Base-by-base conservation (phyloP, 64 coral and sea anemone genomes). In the Orbicella faveolata region DNA sequence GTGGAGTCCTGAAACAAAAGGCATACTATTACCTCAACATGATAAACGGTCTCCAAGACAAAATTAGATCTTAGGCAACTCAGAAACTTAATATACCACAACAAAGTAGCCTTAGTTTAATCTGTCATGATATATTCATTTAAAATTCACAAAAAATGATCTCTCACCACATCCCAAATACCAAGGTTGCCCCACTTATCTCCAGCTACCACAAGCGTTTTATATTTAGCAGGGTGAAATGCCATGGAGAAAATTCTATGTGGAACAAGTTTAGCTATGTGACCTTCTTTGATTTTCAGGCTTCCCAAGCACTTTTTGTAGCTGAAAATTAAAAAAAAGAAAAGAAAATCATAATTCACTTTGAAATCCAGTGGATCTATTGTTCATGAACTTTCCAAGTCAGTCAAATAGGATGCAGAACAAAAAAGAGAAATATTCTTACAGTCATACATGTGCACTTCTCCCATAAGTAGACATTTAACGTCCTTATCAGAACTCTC, bases 151-250 rank as follows among this genome's bases (percentile, higher is more conserved):
- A 30, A 30, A 70, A 70, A 70, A 7, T 26, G 25, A 0, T 70
- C 25, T 70, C 86, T 90, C 87, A 98, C 96, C 88, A 94, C 89
- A 80, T 98, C 86, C 96, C 96, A 98, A 68, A 98, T 89, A 44
- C 96, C 96, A 79, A 98, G 78, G 55, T 88, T 91, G 16, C 96
- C 96, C 84, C 63, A 80, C 64, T 94, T 98, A 85, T 94, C 96
- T 20, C 92, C 92, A 76, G 86, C 96, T 80, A 94, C 85, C n/a
- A 98, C 14, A 6, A 98, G 11, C 21, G 75, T 84, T 55, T 98
- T 98, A 35, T 76, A 87, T 77, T 51, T 36, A 35, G 89, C 84
- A 7, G 83, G 93, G 55, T 98, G 96, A 76, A 98, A 92, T 68
- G 89, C 75, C 83, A 98, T 91, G 30, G 96, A 98, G 64, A 84